phyloP scores from a whole-genome alignment of 2,888 invertebrate genomes.

The Morinoia aosen region DNA sequence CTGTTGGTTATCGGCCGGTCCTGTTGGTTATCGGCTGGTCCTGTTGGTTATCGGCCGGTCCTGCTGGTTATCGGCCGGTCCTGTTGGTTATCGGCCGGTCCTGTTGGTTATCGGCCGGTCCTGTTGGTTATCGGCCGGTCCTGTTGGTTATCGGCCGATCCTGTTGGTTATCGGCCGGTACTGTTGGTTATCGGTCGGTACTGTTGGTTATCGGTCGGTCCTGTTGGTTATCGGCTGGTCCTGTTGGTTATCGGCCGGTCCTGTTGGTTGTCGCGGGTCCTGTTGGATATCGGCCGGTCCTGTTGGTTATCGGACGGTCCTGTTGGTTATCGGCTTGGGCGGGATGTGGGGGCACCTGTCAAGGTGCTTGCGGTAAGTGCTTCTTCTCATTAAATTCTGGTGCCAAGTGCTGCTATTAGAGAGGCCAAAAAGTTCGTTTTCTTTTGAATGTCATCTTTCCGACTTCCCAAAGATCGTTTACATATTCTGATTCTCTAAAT shows the following conservation, averaged over 20 bases:
- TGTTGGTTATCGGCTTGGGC: not conserved
- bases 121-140: not conserved
- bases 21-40: not conserved
- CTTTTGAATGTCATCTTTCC: too few species aligned
- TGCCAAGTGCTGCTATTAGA: too few species aligned
- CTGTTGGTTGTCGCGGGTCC: too few species aligned
- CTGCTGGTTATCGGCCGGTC: not conserved
- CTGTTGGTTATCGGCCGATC: not conserved
- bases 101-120: conserved; percentile 36
- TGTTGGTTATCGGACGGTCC: not conserved
- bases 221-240: not conserved
- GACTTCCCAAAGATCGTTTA: too few species aligned
- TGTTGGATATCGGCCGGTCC: not conserved
- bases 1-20: not conserved
- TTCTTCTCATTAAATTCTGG: too few species aligned
- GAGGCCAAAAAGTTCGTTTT: too few species aligned
- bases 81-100: not conserved
- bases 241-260: conserved; percentile 36
- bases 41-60: conserved; percentile 37
- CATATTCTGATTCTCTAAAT: too few species aligned
- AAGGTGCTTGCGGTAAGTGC: too few species aligned
- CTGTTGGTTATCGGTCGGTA: conserved; percentile 31
- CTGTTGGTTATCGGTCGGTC: not conserved
- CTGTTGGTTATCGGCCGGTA: too few species aligned
- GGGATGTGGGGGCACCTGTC: too few species aligned